Conservation (phyloP, 2,888 invertebrate genomes). For the Onchidella celtica region DNA sequence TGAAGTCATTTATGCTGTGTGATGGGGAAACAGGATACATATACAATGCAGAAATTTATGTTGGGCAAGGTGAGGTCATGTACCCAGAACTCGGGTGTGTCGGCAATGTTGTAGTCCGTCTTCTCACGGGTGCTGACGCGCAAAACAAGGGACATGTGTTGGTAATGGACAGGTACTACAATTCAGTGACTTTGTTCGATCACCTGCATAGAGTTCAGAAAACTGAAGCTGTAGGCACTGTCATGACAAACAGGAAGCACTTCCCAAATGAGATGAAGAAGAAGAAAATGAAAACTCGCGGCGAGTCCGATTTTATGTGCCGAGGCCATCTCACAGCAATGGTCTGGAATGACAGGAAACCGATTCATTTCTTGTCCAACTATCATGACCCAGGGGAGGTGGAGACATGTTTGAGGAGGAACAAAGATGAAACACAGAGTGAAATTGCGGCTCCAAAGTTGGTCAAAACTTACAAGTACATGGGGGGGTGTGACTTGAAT, state of each 20-base stretch:
- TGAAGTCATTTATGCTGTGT: slow-evolving; percentile 42
- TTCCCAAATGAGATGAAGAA: slow-evolving; percentile 29
- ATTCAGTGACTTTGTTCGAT: slow-evolving; percentile 41
- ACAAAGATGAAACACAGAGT: slow-evolving; percentile 15
- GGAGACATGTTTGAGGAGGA: slow-evolving; percentile 2
- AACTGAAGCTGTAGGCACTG: slow-evolving; percentile 33
- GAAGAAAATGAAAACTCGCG: slow-evolving; percentile 15
- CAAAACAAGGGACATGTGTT: slow-evolving; percentile 38
- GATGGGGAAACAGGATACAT: slow-evolving; percentile 39
- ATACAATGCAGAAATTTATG: slow-evolving; percentile 41
- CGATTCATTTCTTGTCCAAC: slow-evolving; percentile 13
- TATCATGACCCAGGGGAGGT: slow-evolving; percentile 34
- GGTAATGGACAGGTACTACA: slow-evolving; percentile 51
- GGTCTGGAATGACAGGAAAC: slow-evolving; percentile 39
- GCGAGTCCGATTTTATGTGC: neutral
- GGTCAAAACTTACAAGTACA: slow-evolving; percentile 46
- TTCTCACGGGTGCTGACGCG: neutral
- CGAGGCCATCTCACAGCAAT: slow-evolving; percentile 6
- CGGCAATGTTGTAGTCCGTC: slow-evolving; percentile 48
- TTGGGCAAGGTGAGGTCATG: neutral
- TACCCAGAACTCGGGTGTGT: slow-evolving; percentile 7
- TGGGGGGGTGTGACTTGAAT: slow-evolving; percentile 52
- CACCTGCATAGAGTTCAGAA: slow-evolving; percentile 28
- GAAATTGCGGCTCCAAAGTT: slow-evolving; percentile 36
- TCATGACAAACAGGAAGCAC: slow-evolving; percentile 18